Evolutionary conservation across 2,888 invertebrate species (phyloP), one percentile per base, ranked within the genome.

Genomic region (Phalangium opilio): DNA sequence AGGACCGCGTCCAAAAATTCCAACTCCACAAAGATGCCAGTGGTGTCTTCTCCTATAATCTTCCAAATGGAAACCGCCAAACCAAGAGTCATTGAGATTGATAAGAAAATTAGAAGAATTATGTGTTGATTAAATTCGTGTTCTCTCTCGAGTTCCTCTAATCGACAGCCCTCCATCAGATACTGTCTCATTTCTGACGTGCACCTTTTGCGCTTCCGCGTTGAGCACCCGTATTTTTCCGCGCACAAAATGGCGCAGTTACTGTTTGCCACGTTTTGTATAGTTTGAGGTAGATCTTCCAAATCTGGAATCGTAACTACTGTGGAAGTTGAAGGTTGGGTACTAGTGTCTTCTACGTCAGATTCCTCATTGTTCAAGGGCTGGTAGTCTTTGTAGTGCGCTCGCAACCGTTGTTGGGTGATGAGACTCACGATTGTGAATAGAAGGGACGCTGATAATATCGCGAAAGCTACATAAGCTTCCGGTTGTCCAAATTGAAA

Each of bases 11-110:
- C 90, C 19, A 93, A 68, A 64, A 91, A 93, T 57, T 87, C 80
- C n/a, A 95, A 71, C 65, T 91, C 91, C 0, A 91, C 75, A 64
- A 86, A 91, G 50, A 93, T 81, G 0, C 91, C 93, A 19, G 83
- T 81, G 64, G 83, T 77, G 34, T 55, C 53, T 44, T 57, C 53
- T 20, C 43, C 32, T 8, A 55, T n/a, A 8, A 54, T 41, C 47
- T 53, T 53, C 46, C 54, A 53, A 15, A 55, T 27, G n/a, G 49
- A 53, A 21, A 57, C 51, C 0, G 87, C 80, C 54, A 91, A 70
- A 18, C 86, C 84, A 62, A 89, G 79, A 67, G 90, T 85, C 83
- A 90, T 89, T 38, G 83, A 83, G 57, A 83, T 78, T 45, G 79
- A 71, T 52, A 89, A 72, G 17, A 83, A 70, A 49, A 91, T 78